Percentiles rank a stretch among this genome's conserved stretches.
Evolutionary conservation across 37 sponge, comb jelly and placozoan species (phyloP).

Genomic region (Amphimedon queenslandica): DNA sequence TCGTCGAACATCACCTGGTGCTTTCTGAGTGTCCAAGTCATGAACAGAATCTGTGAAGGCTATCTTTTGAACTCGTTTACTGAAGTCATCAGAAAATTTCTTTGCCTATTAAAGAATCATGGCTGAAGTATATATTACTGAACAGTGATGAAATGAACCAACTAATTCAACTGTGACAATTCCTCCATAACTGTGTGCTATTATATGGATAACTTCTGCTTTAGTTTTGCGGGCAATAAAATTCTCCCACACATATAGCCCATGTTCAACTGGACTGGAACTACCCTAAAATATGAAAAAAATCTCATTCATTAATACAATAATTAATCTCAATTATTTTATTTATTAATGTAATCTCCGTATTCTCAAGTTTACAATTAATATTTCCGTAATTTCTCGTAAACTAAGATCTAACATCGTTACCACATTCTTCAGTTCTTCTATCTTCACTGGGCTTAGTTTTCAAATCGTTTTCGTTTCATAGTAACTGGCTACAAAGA

Average conservation of each 20-base stretch:
- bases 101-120: constrained; percentile 20
- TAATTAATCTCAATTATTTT: too few relatives aligned
- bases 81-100: constrained; percentile 27
- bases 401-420: too few relatives aligned
- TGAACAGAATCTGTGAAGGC: constrained; percentile 91
- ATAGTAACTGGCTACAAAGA: too few relatives aligned
- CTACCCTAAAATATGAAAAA: too few relatives aligned
- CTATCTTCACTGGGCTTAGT: too few relatives aligned
- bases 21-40: constrained; percentile 1
- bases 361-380: too few relatives aligned
- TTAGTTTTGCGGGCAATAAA: constrained; percentile 32
- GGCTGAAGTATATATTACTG: background rate
- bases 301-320: too few relatives aligned
- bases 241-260: constrained; percentile 72
- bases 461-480: too few relatives aligned
- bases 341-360: too few relatives aligned
- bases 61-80: constrained; percentile 56
- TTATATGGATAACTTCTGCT: constrained; percentile 61
- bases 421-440: too few relatives aligned
- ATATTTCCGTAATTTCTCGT: too few relatives aligned
- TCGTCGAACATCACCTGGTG: background rate
- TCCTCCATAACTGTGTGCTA: constrained; percentile 90
- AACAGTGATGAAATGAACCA: background rate
- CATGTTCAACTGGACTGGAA: constrained; percentile 59
- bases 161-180: constrained; percentile 57